A percentile compares a stretch with the other conserved stretches of the same genome.
phyloP scores from a whole-genome alignment of 1,140 invertebrate species.

The Leptinotarsa defecta region DNA sequence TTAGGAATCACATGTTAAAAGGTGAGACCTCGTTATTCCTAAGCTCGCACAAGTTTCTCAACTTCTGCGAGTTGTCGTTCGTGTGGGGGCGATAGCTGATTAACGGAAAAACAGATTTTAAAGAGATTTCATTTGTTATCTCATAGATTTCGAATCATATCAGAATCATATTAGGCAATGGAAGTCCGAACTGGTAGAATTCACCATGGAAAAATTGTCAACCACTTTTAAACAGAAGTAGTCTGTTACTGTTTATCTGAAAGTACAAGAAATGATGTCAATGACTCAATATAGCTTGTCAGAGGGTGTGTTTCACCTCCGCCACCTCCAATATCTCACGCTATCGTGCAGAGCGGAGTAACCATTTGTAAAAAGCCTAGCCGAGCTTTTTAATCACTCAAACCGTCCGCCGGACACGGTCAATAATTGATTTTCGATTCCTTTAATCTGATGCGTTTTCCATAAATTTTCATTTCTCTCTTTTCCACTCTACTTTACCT shows the following conservation, averaged over 20 bases:
- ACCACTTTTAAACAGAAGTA: too few relatives aligned
- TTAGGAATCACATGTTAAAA: too few relatives aligned
- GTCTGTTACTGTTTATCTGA: not conserved
- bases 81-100: too few relatives aligned
- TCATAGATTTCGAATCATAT: too few relatives aligned
- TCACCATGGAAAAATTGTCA: too few relatives aligned
- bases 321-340: slow-evolving; percentile 29
- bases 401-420: slow-evolving; percentile 31
- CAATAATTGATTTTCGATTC: slow-evolving; percentile 39
- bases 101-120: too few relatives aligned
- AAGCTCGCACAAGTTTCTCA: too few relatives aligned
- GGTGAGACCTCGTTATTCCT: too few relatives aligned
- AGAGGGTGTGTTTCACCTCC: not conserved
- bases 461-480: slow-evolving; percentile 31
- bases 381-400: slow-evolving; percentile 40
- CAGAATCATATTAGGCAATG: too few relatives aligned
- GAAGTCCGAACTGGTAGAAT: too few relatives aligned
- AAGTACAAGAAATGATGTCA: not conserved
- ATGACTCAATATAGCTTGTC: not conserved
- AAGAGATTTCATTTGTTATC: too few relatives aligned
- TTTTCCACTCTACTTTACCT: slow-evolving; percentile 22
- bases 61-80: too few relatives aligned
- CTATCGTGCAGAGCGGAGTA: slow-evolving; percentile 34
- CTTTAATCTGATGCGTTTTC: slow-evolving; percentile 34
- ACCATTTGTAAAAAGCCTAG: slow-evolving; percentile 38